Evolutionary conservation across 2,888 invertebrate genomes (phyloP).

Genomic region (Hipparchia semele): DNA sequence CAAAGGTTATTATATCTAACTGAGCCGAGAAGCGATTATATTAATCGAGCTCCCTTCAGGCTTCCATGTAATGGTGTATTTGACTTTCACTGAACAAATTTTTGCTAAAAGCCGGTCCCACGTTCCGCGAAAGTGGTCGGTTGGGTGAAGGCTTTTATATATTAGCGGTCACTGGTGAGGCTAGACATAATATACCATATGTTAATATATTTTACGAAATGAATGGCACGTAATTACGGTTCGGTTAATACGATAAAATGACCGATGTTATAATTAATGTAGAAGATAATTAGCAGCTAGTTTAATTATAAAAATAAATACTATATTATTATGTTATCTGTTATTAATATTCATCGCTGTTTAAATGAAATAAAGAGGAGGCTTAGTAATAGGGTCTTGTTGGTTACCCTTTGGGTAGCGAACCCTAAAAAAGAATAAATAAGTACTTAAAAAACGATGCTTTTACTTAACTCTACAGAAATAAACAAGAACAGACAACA

Average conservation of each 20-base stretch:
- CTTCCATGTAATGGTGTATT: slow-evolving; percentile 49
- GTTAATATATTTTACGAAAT: slow-evolving; percentile 35
- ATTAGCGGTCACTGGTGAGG: slow-evolving; percentile 57
- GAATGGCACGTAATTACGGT: not conserved
- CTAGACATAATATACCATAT: slow-evolving; percentile 46
- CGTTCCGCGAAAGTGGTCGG: slow-evolving; percentile 78
- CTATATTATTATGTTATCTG: too few species aligned
- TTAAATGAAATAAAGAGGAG: too few species aligned
- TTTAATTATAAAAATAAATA: too few species aligned
- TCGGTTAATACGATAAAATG: not conserved
- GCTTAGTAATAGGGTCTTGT: too few species aligned
- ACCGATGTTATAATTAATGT: not conserved
- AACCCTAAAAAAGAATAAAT: too few species aligned
- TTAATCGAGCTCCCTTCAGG: slow-evolving; percentile 63
- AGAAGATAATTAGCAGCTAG: too few species aligned
- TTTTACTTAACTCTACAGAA: too few species aligned
- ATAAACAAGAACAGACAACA: too few species aligned
- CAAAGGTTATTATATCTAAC: slow-evolving; percentile 33
- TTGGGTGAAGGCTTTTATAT: slow-evolving; percentile 55
- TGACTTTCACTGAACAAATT: slow-evolving; percentile 82
- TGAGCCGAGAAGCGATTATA: slow-evolving; percentile 51
- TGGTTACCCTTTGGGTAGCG: too few species aligned
- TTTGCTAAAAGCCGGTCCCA: slow-evolving; percentile 81
- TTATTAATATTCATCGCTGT: too few species aligned
- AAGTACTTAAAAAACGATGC: too few species aligned